Base-by-base conservation (phyloP, 1,140 invertebrate species). In the Octopus bimaculoides region DNA sequence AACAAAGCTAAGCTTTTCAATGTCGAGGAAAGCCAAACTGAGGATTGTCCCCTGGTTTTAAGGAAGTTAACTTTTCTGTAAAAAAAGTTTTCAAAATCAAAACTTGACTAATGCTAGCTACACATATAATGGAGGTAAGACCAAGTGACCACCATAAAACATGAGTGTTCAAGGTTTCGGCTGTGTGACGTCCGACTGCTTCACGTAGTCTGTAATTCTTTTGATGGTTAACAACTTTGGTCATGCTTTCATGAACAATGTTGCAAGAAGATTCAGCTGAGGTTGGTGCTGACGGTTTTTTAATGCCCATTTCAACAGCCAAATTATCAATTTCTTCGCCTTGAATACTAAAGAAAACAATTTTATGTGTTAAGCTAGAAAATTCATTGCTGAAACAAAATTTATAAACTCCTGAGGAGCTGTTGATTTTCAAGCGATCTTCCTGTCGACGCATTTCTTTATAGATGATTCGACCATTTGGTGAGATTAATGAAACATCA, bases 341-440 rank as follows among this genome's bases (percentile, higher is more conserved):
- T 93, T 96, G 95, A 84, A 98, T 95, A 89, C 98, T 97, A 94
- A 99, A 96, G 89, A 98, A 99, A n/a, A 99, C 95, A 81, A 99
- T 92, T 92, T 99, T 99, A 87, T 99, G 97, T 41, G 96, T 97
- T 90, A 99, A 98, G 66, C 97, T 98, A 75, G 97, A 99, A 90
- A 99, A 99, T 89, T 99, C 97, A 92, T 99, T 99, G 86, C 96
- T 97, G 89, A 99, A 99, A 90, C 98, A 99, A 4, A 95, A 94
- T 73, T 85, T 86, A 86, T 97, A 98, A 8, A 95, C 92, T 82
- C 96, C 96, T 55, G 93, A 91, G n/a, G 52, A 17, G 10, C 96
- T 93, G 54, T 92, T 93, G 90, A 97, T 98, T 75, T 93, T 93
- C 88, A 96, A 94, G 4, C 94, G 95, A 89, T 97, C 96, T 90